Percentiles rank a stretch among this genome's conserved stretches.
These are phyloP conservation scores for Blennius ocellaris DNA, from an alignment of 2,113 vertebrate genomes.

Conservation along the genomic window DNA sequence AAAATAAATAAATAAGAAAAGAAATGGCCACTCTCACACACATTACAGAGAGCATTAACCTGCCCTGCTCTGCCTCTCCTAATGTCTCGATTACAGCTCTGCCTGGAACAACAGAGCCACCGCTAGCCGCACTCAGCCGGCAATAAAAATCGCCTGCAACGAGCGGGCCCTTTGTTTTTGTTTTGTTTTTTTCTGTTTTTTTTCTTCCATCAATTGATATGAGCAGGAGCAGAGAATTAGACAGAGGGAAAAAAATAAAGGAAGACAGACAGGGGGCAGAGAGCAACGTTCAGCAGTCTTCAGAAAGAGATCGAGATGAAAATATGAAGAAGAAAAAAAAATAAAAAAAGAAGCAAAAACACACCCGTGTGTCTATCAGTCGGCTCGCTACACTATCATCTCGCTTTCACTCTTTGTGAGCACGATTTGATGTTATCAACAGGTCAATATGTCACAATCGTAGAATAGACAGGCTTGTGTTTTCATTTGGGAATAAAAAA, in stretches of 20 bases:
- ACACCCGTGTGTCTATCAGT: slow-evolving; percentile 41
- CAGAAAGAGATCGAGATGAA: slow-evolving; percentile 64
- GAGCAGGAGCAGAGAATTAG: slow-evolving; percentile 60
- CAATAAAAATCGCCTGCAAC: slow-evolving; percentile 66
- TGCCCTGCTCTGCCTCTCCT: slow-evolving; percentile 69
- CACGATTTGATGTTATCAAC: slow-evolving; percentile 60
- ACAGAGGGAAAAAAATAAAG: slow-evolving; percentile 53
- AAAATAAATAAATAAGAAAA: slow-evolving; percentile 58
- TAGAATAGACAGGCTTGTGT: slow-evolving; percentile 63
- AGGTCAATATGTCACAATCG: slow-evolving; percentile 54
- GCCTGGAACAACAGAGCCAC: slow-evolving; percentile 71
- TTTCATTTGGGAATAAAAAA: slow-evolving; percentile 64
- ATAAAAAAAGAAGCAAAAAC: slow-evolving; percentile 26
- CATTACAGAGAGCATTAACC: slow-evolving; percentile 82
- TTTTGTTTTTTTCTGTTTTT: not conserved
- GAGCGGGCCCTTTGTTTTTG: slow-evolving; percentile 25
- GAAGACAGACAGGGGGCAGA: slow-evolving; percentile 59
- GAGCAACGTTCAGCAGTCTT: slow-evolving; percentile 62
- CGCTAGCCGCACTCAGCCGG: slow-evolving; percentile 58
- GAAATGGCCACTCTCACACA: slow-evolving; percentile 55
- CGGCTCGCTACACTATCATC: slow-evolving; percentile 55
- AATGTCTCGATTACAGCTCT: slow-evolving; percentile 75
- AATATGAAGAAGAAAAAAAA: slow-evolving; percentile 54
- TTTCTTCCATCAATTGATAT: slow-evolving; percentile 53
- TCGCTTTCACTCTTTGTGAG: slow-evolving; percentile 54